Conservation (phyloP, 2,888 invertebrate genomes). For the Eueremaeus valkanovi region DNA sequence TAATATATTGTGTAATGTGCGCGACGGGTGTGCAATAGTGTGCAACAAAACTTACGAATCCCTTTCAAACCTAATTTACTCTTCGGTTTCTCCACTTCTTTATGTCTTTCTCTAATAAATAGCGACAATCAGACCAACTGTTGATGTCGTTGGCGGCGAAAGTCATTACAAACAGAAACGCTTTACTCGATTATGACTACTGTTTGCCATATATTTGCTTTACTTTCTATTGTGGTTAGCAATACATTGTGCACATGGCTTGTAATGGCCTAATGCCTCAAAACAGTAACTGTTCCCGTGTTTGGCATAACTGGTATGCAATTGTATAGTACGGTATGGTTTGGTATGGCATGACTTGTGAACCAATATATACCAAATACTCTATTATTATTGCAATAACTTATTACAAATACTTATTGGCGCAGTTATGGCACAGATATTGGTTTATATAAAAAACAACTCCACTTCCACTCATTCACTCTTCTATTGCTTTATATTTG, state of each 20-base stretch:
- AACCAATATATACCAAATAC: constrained; percentile 16
- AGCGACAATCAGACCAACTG: constrained; percentile 33
- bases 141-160: constrained; percentile 30
- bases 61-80: constrained; percentile 25
- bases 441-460: constrained; percentile 32
- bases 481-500: neutral
- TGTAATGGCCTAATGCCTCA: too few species aligned
- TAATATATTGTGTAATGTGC: neutral
- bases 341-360: neutral
- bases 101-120: constrained; percentile 21
- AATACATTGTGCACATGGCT: neutral
- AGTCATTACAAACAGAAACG: constrained; percentile 15
- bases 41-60: constrained; percentile 3
- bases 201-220: constrained; percentile 26
- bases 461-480: neutral
- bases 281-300: too few species aligned
- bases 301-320: too few species aligned
- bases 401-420: constrained; percentile 29
- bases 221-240: constrained; percentile 28
- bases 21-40: neutral
- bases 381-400: constrained; percentile 24
- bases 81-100: neutral
- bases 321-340: too few species aligned
- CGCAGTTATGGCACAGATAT: constrained; percentile 4
- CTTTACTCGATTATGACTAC: constrained; percentile 7